Evolutionary conservation across 2,888 invertebrate species (phyloP).

Genomic region (Leucania comma): DNA sequence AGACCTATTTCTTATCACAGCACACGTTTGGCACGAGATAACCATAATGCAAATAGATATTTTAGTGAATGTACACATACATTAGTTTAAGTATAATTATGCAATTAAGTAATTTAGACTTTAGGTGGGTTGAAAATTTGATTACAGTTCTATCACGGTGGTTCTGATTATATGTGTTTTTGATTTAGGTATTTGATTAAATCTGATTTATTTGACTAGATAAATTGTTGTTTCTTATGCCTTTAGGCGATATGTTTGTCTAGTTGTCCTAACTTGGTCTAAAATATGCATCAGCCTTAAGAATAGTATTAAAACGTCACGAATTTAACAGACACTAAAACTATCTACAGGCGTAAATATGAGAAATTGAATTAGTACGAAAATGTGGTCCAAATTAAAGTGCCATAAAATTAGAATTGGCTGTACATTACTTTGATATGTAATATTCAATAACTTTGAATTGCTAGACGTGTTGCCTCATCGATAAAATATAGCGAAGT

Average conservation of each 20-base stretch:
- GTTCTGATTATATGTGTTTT: background rate
- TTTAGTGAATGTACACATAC: background rate
- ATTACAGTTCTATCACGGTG: background rate
- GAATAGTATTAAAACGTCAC: constrained; percentile 47
- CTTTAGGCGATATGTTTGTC: constrained; percentile 7
- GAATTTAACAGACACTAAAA: constrained; percentile 44
- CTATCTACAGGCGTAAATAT: constrained; percentile 15
- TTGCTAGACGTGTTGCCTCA: constrained; percentile 42
- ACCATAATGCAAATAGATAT: constrained; percentile 3
- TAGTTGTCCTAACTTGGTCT: constrained; percentile 7
- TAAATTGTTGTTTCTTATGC: background rate
- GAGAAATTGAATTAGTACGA: constrained; percentile 28
- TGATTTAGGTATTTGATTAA: background rate
- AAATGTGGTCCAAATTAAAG: constrained; percentile 42
- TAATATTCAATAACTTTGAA: constrained; percentile 56
- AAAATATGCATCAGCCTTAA: constrained; percentile 21
- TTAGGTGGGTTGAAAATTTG: background rate
- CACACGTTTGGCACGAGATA: constrained; percentile 15
- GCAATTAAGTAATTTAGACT: too few relatives aligned
- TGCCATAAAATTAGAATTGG: constrained; percentile 29
- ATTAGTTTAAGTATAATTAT: background rate
- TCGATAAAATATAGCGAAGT: constrained; percentile 34
- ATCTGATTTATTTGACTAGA: background rate
- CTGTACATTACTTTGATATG: constrained; percentile 39
- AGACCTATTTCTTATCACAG: constrained; percentile 10